Base-by-base conservation (phyloP, 2,797 vertebrate species). In the Intellagama lesueurii region DNA sequence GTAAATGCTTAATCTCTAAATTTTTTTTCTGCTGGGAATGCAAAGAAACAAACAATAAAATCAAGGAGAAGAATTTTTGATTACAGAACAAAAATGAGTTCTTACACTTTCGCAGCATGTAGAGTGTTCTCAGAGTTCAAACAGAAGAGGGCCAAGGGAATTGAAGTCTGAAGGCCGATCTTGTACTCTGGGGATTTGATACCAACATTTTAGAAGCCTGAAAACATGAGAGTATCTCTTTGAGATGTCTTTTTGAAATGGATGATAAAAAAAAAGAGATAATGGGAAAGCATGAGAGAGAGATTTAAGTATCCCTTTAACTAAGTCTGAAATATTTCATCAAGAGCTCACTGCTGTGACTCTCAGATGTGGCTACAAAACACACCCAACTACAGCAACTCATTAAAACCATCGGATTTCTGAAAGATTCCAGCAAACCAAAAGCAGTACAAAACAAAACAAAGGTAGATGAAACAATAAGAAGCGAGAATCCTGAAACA, bases 1-100 rank as follows among this genome's bases (percentile, higher is more conserved):
- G 83, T 89, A 96, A 75, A 91, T 86, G 66, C 52, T 88, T 91
- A 40, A 93, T 93, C 94, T 90, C 32, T 89, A 9, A 87, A 44
- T 6, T 6, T 52, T 52, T 44, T 22, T 1, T 32, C 88, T 92
- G 1, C 72, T 90, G 85, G 24, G n/a, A 35, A 87, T 73, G 77
- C 87, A 80, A 91, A 78, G 76, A 88, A 64, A 19, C 28, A 60
- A 81, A 26, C 30, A 75, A 44, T 30, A 70, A 60, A 28, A 73
- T 14, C 47, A 79, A 88, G 87, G 90, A 35, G 1, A 81, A 49
- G n/a, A 68, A 9, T 64, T 22, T 47, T 87, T 90, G 87, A 35
- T 81, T 66, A 32, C 77, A 80, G 32, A 75, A 32, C 30, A 82
- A 60, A 87, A 92, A 91, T 87, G 35, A 35, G 87, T 80, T 81